Conservation (phyloP, 1,140 invertebrate species). For the Cherax quadricarinatus region DNA sequence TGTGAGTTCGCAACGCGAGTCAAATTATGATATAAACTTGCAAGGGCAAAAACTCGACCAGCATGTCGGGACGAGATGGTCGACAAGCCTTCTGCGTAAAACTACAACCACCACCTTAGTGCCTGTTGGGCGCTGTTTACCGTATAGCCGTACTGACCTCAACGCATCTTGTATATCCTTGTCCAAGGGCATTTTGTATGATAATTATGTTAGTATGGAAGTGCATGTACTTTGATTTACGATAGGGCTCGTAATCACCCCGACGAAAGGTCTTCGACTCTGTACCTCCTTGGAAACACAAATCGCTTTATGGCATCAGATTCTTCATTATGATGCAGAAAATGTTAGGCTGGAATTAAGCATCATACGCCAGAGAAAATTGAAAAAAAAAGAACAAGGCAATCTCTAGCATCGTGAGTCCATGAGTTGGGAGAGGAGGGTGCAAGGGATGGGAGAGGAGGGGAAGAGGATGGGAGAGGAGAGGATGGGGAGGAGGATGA, state of each 20-base stretch:
- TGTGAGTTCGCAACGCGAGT: conserved; percentile 37
- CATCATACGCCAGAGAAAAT: background rate
- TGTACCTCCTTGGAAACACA: background rate
- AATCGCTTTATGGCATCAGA: background rate
- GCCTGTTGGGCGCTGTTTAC: background rate
- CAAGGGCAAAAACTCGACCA: conserved; percentile 2
- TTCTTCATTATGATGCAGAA: background rate
- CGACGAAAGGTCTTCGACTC: background rate
- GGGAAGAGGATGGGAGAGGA: background rate
- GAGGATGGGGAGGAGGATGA: too few relatives aligned
- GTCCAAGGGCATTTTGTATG: conserved; percentile 58
- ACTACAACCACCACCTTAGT: background rate
- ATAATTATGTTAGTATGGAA: conserved; percentile 63
- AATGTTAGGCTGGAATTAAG: background rate
- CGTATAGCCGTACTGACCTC: background rate
- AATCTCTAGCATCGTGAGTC: background rate
- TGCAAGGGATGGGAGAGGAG: background rate
- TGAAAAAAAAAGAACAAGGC: background rate
- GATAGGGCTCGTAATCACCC: conserved; percentile 11
- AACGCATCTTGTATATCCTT: conserved; percentile 12
- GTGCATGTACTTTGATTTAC: conserved; percentile 61
- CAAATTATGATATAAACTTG: conserved; percentile 51
- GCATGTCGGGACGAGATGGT: background rate
- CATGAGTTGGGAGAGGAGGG: background rate
- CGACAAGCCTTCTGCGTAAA: background rate